phyloP scores from a whole-genome alignment of 2,888 invertebrate genomes.

The Zhengitettix transpicula region DNA sequence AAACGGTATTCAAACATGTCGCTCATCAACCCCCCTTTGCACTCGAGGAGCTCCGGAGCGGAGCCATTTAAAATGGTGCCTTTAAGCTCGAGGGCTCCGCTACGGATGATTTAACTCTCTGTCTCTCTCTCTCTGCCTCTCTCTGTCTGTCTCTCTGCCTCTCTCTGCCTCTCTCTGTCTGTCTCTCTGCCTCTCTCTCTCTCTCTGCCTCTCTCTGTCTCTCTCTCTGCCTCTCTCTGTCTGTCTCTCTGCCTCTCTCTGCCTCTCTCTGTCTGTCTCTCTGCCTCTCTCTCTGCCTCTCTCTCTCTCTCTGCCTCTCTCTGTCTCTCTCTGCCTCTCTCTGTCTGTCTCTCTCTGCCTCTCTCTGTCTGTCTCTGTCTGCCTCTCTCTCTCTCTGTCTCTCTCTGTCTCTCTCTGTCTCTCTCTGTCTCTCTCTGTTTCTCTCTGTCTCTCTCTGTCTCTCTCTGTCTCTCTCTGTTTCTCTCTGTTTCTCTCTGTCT shows the following conservation, averaged over 20 bases:
- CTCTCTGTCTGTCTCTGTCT: not conserved
- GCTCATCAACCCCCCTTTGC: not conserved
- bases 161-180: not conserved
- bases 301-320: not conserved
- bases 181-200: not conserved
- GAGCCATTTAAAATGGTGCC: too few species aligned
- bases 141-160: not conserved
- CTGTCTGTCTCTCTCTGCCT: not conserved
- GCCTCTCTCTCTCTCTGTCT: not conserved
- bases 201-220: not conserved
- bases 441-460: too few species aligned
- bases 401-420: too few species aligned
- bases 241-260: not conserved
- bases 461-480: too few species aligned
- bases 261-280: not conserved
- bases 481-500: too few species aligned
- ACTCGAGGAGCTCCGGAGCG: too few species aligned
- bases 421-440: too few species aligned
- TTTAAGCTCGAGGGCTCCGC: too few species aligned
- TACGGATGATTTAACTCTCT: not conserved
- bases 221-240: not conserved
- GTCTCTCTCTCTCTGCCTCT: constrained; percentile 3
- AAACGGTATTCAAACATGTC: not conserved
- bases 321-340: not conserved
- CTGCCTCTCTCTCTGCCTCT: not conserved